phyloP scores from a whole-genome alignment of 1,140 invertebrate genomes.

The Drosophila ogumai region DNA sequence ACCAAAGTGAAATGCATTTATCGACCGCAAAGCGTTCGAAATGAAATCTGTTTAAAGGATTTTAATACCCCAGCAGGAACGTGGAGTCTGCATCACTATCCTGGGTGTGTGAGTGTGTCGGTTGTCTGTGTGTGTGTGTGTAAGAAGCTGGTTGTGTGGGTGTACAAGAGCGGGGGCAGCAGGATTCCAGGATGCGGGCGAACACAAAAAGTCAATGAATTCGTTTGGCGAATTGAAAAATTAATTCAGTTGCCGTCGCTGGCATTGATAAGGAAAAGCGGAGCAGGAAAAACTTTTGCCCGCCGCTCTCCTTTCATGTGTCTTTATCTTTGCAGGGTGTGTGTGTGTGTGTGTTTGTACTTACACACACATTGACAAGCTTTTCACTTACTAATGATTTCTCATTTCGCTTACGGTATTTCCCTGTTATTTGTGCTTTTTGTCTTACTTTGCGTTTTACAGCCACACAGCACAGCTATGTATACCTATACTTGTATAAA shows the following conservation, averaged over 20 bases:
- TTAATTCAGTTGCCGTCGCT: conserved; percentile 81
- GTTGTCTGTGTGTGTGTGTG: conserved; percentile 6
- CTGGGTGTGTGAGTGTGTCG: conserved; percentile 17
- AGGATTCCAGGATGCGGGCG: conserved; percentile 35
- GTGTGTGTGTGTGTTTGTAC: conserved; percentile 40
- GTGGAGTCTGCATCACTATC: conserved; percentile 60
- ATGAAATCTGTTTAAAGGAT: conserved; percentile 84
- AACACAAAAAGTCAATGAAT: conserved; percentile 83
- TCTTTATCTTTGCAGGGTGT: conserved; percentile 56
- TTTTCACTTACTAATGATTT: conserved; percentile 84
- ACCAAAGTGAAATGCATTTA: conserved; percentile 82
- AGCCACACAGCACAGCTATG: conserved; percentile 17
- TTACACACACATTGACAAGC: conserved; percentile 55
- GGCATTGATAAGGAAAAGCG: conserved; percentile 75
- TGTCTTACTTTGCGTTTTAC: conserved; percentile 74
- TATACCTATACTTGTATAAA: neutral
- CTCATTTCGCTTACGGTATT: conserved; percentile 81
- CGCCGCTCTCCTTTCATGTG: conserved; percentile 68
- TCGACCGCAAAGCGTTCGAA: conserved; percentile 84
- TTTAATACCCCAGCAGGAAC: conserved; percentile 77
- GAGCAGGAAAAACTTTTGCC: conserved; percentile 71
- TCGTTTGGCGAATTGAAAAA: conserved; percentile 84
- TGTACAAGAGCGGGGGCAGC: conserved; percentile 1
- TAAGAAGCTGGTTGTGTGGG: conserved; percentile 13
- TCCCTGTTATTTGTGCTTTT: conserved; percentile 77